A percentile compares a stretch with the other conserved stretches of the same genome.
These are phyloP conservation scores for Gadus chalcogrammus DNA, from an alignment of 2,113 vertebrate genomes.

Conservation along the genomic window DNA sequence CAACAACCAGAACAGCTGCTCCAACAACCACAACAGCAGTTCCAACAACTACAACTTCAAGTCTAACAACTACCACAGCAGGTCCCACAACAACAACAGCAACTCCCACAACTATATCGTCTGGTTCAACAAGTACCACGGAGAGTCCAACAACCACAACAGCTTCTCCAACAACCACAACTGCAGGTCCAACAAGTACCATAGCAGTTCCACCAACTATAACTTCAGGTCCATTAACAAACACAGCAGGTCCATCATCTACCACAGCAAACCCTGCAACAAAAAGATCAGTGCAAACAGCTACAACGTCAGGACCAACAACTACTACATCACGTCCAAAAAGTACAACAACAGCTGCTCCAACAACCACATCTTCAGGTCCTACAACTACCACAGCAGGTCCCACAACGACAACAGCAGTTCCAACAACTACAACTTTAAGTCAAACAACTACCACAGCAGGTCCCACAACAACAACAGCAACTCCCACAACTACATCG, in stretches of 20 bases:
- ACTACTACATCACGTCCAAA: neutral
- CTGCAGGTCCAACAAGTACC: neutral
- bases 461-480: too few relatives aligned
- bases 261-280: neutral
- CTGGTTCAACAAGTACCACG: too few relatives aligned
- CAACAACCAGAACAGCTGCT: neutral
- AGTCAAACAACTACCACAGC: neutral
- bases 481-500: neutral
- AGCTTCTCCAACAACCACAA: neutral
- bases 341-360: too few relatives aligned
- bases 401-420: too few relatives aligned
- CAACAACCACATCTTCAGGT: neutral
- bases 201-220: neutral
- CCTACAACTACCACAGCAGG: neutral
- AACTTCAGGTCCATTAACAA: too few relatives aligned
- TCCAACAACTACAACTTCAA: neutral
- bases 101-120: too few relatives aligned
- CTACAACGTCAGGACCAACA: neutral
- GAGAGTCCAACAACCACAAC: too few relatives aligned
- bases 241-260: neutral
- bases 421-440: neutral
- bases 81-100: too few relatives aligned
- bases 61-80: too few relatives aligned
- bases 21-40: neutral
- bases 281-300: too few relatives aligned